These are phyloP conservation scores for Parauchenoglanis ngamensis DNA, from an alignment of 2,797 vertebrate genomes.

Conservation along the genomic window DNA sequence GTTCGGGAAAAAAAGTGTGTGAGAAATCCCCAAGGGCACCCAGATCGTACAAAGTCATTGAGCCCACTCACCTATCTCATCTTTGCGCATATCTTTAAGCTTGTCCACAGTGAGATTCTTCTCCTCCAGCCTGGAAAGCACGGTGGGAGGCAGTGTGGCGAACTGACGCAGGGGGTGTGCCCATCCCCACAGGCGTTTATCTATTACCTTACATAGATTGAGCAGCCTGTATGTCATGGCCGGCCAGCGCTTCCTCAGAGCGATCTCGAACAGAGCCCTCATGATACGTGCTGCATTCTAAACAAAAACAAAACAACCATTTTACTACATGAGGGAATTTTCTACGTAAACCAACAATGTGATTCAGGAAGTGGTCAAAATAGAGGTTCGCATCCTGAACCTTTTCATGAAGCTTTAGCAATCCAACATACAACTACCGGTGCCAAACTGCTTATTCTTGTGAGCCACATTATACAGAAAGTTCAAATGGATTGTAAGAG, in stretches of 20 bases:
- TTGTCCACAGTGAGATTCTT: constrained; percentile 92
- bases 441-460: not conserved
- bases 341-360: not conserved
- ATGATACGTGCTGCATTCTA: constrained; percentile 96
- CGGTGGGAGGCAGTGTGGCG: constrained; percentile 78
- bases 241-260: constrained; percentile 94
- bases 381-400: not conserved
- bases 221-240: constrained; percentile 94
- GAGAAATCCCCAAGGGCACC: not conserved
- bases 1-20: too few species aligned
- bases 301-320: not conserved
- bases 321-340: not conserved
- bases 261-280: constrained; percentile 94
- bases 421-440: not conserved
- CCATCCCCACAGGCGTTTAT: constrained; percentile 94
- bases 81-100: constrained; percentile 96
- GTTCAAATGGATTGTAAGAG: not conserved
- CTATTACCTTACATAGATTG: constrained; percentile 94
- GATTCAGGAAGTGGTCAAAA: not conserved
- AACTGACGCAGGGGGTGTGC: constrained; percentile 94
- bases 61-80: constrained; percentile 90
- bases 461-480: not conserved
- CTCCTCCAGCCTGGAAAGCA: constrained; percentile 88
- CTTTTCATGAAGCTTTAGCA: not conserved
- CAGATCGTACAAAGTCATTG: not conserved